phyloP scores from a whole-genome alignment of 2,888 invertebrate genomes.

The Ceriagrion tenellum region DNA sequence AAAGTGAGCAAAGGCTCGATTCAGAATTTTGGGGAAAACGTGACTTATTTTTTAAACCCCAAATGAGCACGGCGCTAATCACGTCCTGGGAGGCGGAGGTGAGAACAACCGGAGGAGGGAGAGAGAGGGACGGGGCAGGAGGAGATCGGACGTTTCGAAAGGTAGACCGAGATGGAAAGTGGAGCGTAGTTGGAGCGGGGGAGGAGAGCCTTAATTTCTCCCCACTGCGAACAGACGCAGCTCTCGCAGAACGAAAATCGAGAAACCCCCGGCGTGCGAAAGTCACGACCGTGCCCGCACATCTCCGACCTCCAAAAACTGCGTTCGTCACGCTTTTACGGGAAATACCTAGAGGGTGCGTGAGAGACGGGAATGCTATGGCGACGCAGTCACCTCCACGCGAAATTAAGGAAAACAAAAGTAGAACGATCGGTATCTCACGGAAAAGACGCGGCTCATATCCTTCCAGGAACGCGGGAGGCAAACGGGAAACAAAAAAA shows the following conservation, averaged over 20 bases:
- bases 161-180: constrained; percentile 31
- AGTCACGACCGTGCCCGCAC: constrained; percentile 3
- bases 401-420: not conserved
- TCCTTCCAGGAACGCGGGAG: not conserved
- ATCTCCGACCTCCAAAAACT: not conserved
- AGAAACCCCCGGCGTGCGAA: constrained; percentile 2
- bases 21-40: constrained; percentile 23
- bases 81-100: not conserved
- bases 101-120: not conserved
- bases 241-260: not conserved
- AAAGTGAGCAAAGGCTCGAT: not conserved
- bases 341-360: not conserved
- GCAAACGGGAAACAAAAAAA: not conserved
- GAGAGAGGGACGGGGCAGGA: not conserved
- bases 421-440: constrained; percentile 31
- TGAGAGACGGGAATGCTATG: not conserved
- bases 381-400: not conserved
- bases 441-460: not conserved
- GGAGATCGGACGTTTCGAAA: not conserved
- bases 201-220: not conserved
- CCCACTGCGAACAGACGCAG: not conserved
- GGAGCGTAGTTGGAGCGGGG: constrained; percentile 19
- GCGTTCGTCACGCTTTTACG: not conserved
- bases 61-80: not conserved
- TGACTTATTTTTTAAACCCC: not conserved